Evolutionary conservation across 2,113 vertebrate species (phyloP), one percentile per base, ranked within the genome.

Genomic region (Austrofundulus limnaeus): DNA sequence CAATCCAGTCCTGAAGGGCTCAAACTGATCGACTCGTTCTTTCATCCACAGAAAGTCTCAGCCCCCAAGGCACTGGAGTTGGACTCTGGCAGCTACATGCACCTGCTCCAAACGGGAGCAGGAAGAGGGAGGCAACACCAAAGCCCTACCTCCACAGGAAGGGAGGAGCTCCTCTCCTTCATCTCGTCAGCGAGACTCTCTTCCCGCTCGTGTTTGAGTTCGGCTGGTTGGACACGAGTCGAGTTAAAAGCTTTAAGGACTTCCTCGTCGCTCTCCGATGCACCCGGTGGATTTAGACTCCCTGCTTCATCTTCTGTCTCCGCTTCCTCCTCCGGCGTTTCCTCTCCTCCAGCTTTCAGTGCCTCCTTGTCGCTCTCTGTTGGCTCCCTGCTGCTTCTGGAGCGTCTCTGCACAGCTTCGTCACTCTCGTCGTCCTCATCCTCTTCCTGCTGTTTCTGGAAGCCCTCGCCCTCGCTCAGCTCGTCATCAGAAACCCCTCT

Each of bases 101-200:
- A 24, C 50, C 61, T 57, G 72, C 74, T 70, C 31, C 10, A 10
- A 34, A 34, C 10, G 31, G 31, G 31, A 10, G 34, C 66, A 68
- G 38, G 20, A 34, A 20, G 17, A 12, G 24, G 28, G 56, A 66
- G 71, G 37, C 11, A 72, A 84, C 67, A 82, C 64, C 31, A 4
- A 82, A 70, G n/a, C 75, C 89, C 66, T 90, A 91, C 89, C 90
- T 92, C 86, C 67, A 66, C 64, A 51, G 73, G 52, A 65, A 42
- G 46, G 62, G 74, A 67, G 46, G 45, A 25, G 47, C 50, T 43
- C 50, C 48, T 51, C 54, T 41, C 43, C 55, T 71, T 38, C 81
- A 43, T 75, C 76, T 58, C 6, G 48, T 34, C 75, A 23, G 24
- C 34, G 7, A 53, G 55, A 64, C 24, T 43, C 17, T 61, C 34